These are phyloP conservation scores for Chrysolina americana DNA, from an alignment of 2,888 invertebrate genomes.

Conservation along the genomic window DNA sequence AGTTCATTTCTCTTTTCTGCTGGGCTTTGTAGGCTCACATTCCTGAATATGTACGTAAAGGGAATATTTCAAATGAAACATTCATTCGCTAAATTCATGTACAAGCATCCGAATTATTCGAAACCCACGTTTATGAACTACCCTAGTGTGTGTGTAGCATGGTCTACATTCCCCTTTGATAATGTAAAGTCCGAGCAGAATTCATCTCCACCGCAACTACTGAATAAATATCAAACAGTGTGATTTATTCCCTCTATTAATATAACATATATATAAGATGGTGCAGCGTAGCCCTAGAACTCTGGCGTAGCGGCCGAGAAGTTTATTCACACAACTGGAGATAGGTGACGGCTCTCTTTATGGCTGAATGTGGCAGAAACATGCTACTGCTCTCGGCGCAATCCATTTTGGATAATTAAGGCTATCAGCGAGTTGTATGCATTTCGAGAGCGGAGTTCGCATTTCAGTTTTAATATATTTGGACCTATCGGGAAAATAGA, in stretches of 20 bases:
- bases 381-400: constrained; percentile 46
- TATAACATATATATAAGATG: constrained; percentile 52
- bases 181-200: constrained; percentile 36
- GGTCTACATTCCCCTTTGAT: constrained; percentile 17
- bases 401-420: constrained; percentile 45
- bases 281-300: constrained; percentile 42
- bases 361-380: constrained; percentile 46
- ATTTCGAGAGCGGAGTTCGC: constrained; percentile 9
- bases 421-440: constrained; percentile 33
- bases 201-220: constrained; percentile 39
- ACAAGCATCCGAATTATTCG: neutral
- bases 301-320: constrained; percentile 16
- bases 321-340: constrained; percentile 45
- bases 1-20: no score
- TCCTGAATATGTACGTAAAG: neutral
- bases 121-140: constrained; percentile 12
- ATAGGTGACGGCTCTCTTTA: constrained; percentile 26
- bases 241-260: constrained; percentile 56
- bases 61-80: no score
- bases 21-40: neutral
- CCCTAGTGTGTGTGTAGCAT: neutral
- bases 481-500: constrained; percentile 1
- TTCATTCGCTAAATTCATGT: neutral
- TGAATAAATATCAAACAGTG: constrained; percentile 53
- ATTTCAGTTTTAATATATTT: constrained; percentile 29